Evolutionary conservation across 2,113 vertebrate species (phyloP).

Genomic region (Gorilla gorilla): DNA sequence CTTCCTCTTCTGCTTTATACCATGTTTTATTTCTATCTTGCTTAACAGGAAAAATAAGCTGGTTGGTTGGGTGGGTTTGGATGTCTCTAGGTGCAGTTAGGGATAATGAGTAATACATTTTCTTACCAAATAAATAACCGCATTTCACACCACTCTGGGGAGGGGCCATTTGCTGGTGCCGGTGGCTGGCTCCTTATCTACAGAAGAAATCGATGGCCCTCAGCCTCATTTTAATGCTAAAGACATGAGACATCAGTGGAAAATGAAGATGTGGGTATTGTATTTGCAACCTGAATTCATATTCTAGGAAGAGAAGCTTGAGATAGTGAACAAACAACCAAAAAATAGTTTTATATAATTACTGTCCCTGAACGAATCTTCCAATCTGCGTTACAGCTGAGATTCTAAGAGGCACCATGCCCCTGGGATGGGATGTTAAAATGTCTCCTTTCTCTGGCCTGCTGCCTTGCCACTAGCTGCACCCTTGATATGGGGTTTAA

Average conservation of each 20-base stretch:
- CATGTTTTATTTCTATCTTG: neutral
- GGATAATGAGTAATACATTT: neutral
- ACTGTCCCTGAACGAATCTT: fast-evolving
- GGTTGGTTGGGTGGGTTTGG: neutral
- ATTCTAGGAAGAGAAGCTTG: neutral
- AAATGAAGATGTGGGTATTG: fast-evolving
- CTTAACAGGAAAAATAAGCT: neutral
- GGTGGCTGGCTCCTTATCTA: neutral
- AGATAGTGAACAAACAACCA: neutral
- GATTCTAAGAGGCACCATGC: neutral
- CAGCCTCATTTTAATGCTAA: too few species aligned
- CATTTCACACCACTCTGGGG: neutral
- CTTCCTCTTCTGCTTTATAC: neutral
- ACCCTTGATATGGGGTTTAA: neutral
- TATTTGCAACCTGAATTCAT: neutral
- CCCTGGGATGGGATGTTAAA: too few species aligned
- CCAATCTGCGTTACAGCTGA: neutral
- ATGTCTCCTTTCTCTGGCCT: neutral
- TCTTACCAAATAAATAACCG: neutral
- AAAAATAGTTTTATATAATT: neutral
- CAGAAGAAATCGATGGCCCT: neutral
- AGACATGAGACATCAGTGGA: neutral
- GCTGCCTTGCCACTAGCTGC: neutral
- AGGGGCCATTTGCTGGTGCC: neutral
- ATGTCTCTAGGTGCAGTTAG: neutral